A percentile compares a stretch with the other conserved stretches of the same genome.
Conservation (phyloP, 2,888 invertebrate genomes). For the Latrodectus hesperus region DNA sequence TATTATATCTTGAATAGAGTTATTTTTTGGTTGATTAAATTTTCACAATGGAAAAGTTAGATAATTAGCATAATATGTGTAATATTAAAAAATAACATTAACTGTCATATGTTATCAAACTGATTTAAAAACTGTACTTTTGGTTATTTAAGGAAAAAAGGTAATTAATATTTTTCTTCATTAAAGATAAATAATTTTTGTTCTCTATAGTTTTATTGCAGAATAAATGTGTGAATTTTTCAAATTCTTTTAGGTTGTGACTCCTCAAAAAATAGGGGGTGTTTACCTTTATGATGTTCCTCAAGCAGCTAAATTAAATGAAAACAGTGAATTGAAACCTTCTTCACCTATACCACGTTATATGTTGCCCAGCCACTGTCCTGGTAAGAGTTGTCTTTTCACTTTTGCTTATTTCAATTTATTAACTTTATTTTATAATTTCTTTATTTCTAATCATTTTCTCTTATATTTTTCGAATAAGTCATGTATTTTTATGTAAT, state of each 20-base stretch:
- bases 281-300: slow-evolving; percentile 82
- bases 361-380: slow-evolving; percentile 24
- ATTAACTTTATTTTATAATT: not conserved
- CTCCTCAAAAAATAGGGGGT: slow-evolving; percentile 82
- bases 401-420: not conserved
- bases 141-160: too few relatives aligned
- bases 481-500: too few relatives aligned
- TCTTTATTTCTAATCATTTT: too few relatives aligned
- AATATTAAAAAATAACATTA: too few relatives aligned
- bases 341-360: slow-evolving; percentile 55
- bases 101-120: too few relatives aligned
- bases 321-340: slow-evolving; percentile 73
- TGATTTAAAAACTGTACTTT: too few relatives aligned
- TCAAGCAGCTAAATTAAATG: slow-evolving; percentile 58
- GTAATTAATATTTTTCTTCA: not conserved
- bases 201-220: not conserved
- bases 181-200: not conserved
- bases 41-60: too few relatives aligned
- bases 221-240: too few relatives aligned
- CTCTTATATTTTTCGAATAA: too few relatives aligned
- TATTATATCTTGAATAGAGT: too few relatives aligned
- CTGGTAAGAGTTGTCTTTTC: slow-evolving; percentile 20
- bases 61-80: too few relatives aligned
- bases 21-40: fast-evolving
- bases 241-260: slow-evolving; percentile 74